Evolutionary conservation across 1,140 invertebrate species (phyloP), one percentile per base, ranked within the genome.

Genomic region (Trigoniulus corallinus): DNA sequence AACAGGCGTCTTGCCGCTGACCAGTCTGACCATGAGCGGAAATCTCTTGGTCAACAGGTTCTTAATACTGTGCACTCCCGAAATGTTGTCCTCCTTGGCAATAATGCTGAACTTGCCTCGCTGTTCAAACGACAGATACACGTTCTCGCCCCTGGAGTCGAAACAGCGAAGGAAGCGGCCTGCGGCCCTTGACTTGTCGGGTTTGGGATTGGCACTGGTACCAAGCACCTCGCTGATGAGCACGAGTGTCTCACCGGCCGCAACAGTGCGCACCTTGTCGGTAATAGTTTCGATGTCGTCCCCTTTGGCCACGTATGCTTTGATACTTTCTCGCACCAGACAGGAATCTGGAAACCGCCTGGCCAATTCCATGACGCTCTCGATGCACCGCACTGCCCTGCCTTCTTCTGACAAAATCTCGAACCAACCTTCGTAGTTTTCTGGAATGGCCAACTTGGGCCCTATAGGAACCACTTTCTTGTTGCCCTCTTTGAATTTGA

Each of bases 401-500:
- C 88, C 89, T 62, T 94, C 88, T 67, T 95, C 88, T 62, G 86
- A 92, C 23, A 94, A 69, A 27, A 94, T 75, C 69, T 95, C 91
- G 64, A 94, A 94, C 68, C 86, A 94, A 3, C 91, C 91, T 53
- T 81, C 74, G 64, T 89, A 95, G 4, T 80, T 78, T 52, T 92
- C 81, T 0, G 91, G 91, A 47, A 95, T 92, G 42, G 86, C 79
- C 39, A 94, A 70, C 58, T 84, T 75, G 0, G 84, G 82, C 10
- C 87, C 84, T 0, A 84, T 75, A 52, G 77, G 81, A 22, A 82
- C 81, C 57, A 80, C 77, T 54, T 80, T 71, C 20, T 74, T 58
- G n/a, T n/a, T n/a, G 0, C 83, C 81, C 63, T 93, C 88, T 64
- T 91, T 88, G 61, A 91, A 79, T 70, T 88, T 89, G 40, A 94